Evolutionary conservation across 2,797 vertebrate genomes (phyloP).

Genomic region (Anabacerthia variegaticeps): DNA sequence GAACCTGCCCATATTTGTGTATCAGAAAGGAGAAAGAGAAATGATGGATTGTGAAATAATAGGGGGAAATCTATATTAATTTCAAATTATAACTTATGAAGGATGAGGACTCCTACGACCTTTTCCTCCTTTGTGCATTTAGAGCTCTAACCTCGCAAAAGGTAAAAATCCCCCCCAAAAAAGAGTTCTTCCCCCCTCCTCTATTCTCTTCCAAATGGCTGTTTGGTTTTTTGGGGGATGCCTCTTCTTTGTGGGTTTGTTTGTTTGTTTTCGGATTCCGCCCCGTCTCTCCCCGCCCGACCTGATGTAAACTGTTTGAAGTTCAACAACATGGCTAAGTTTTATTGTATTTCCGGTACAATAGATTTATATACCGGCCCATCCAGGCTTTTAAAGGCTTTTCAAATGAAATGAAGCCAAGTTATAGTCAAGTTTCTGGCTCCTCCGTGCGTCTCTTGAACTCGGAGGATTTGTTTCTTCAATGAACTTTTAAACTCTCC

Average conservation of each 20-base stretch:
- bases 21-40: background rate
- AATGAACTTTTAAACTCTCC: conserved; percentile 34
- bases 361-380: conserved; percentile 65
- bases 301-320: conserved; percentile 65
- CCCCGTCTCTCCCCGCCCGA: conserved; percentile 45
- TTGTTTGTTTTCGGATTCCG: conserved; percentile 10
- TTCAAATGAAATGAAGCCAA: background rate
- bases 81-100: background rate
- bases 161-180: background rate
- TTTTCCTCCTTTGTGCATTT: background rate
- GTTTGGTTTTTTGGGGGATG: background rate
- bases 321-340: conserved; percentile 75
- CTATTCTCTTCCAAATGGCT: background rate
- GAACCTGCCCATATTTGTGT: background rate
- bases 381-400: background rate
- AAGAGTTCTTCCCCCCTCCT: rapidly evolving
- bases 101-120: rapidly evolving
- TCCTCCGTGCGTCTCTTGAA: background rate
- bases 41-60: rapidly evolving
- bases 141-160: background rate
- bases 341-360: conserved; percentile 77
- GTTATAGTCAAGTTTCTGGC: background rate
- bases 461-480: background rate
- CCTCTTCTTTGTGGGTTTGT: background rate
- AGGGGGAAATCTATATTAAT: rapidly evolving